Base-by-base conservation (phyloP, 2,888 invertebrate species). In the Parnassius apollo region DNA sequence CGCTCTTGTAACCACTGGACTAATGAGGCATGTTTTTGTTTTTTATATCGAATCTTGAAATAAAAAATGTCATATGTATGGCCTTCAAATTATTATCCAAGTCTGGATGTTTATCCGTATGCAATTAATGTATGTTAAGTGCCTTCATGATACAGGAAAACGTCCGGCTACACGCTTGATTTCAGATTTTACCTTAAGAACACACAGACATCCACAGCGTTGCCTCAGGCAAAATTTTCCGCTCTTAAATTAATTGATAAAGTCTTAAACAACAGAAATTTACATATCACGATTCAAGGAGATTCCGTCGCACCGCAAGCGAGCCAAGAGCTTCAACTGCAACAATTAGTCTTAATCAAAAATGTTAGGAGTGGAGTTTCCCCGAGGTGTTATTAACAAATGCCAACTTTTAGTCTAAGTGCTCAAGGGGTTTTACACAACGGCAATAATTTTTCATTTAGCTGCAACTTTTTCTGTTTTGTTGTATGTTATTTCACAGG, bases 301-400 rank as follows among this genome's bases (percentile, higher is more conserved):
- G 51, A 18, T 18, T 18, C 18, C 18, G 18, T 44, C 55, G 55
- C 59, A 18, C 52, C 45, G 52, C 55, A 55, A 61, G 55, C 49
- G 44, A 59, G 51, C 35, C 46, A 42, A 60, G 65, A 59, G 64
- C 59, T 62, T 65, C 61, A 54, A 59, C 56, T 62, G 63, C 53
- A 66, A 62, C 64, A 66, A 66, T 69, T 67, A 66, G 64, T 69
- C 65, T 65, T 70, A 70, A 69, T 67, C 65, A 69, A 60, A 69
- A 60, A 61, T 63, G 64, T 60, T 52, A 54, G 57, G 46, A 64
- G 59, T 48, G 35, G 46, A 58, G 57, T 49, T 64, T 67, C 65
- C 64, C 66, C 52, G 42, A 63, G 61, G 67, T 50, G 53, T 69
- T 67, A 65, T 71, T 69, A 67, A 69, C 68, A 60, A 66, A 66